phyloP scores from a whole-genome alignment of 2,888 invertebrate species.

The Philonicus albiceps region DNA sequence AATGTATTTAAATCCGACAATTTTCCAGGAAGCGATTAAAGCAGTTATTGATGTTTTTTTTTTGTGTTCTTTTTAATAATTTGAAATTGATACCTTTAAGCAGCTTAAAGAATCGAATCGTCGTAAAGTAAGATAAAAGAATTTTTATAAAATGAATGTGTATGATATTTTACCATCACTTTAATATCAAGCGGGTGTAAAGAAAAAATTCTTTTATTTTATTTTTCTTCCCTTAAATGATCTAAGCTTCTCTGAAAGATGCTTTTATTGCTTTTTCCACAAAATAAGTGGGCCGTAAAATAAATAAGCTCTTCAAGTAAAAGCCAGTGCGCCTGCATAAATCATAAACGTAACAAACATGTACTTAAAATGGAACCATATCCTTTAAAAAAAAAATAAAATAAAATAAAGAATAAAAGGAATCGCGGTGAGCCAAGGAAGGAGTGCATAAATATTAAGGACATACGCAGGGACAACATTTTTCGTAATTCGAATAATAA shows the following conservation, averaged over 20 bases:
- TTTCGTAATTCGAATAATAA: not conserved
- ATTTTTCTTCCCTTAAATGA: not conserved
- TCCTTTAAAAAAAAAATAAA: not conserved
- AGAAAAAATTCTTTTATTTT: not conserved
- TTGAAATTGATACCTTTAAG: not conserved
- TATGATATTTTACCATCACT: not conserved
- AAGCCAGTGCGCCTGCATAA: not conserved
- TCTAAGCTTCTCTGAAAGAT: not conserved
- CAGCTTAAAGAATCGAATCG: not conserved
- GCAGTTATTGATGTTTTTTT: not conserved
- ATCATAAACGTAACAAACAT: not conserved
- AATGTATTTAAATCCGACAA: no score
- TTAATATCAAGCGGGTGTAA: not conserved
- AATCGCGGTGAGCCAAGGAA: not conserved
- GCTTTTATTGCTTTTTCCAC: not conserved
- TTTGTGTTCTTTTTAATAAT: not conserved
- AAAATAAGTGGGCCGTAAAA: not conserved
- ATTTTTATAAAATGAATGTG: not conserved
- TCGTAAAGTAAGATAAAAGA: not conserved
- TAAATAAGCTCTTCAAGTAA: not conserved
- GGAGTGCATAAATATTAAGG: not conserved
- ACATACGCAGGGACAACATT: not conserved
- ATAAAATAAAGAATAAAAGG: not conserved
- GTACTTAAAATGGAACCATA: not conserved
- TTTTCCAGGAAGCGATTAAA: not conserved